phyloP scores from a whole-genome alignment of 2,113 vertebrate species.

The Cyanoliseus patagonus region DNA sequence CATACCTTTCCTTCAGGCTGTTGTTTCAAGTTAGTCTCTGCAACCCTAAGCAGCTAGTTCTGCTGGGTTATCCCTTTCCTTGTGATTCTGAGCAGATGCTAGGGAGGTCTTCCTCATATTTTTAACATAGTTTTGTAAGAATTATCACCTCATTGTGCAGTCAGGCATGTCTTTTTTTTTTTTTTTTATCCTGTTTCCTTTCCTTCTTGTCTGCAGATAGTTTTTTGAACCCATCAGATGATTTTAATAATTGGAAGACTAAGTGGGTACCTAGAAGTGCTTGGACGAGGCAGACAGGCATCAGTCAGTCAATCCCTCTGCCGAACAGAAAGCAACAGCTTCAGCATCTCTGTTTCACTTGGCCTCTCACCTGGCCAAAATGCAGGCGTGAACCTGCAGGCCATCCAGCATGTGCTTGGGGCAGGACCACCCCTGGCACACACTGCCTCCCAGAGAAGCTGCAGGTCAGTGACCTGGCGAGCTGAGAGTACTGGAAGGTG shows the following conservation, averaged over 20 bases:
- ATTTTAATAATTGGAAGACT: background rate
- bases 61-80: background rate
- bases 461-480: background rate
- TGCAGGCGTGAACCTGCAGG: background rate
- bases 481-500: background rate
- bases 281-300: background rate
- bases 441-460: background rate
- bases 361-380: background rate
- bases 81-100: background rate
- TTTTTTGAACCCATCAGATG: background rate
- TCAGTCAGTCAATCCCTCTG: background rate
- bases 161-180: background rate
- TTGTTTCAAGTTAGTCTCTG: constrained; percentile 1
- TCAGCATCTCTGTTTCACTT: background rate
- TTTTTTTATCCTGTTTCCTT: background rate
- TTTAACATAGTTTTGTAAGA: background rate
- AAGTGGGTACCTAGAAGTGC: background rate
- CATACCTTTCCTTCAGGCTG: background rate
- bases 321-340: rapidly evolving
- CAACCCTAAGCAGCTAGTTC: background rate
- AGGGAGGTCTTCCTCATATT: background rate
- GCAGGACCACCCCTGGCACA: background rate
- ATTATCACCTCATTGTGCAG: background rate
- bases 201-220: background rate
- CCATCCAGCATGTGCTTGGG: background rate